Conservation (phyloP, 1,140 invertebrate genomes). For the Microplitis demolitor region DNA sequence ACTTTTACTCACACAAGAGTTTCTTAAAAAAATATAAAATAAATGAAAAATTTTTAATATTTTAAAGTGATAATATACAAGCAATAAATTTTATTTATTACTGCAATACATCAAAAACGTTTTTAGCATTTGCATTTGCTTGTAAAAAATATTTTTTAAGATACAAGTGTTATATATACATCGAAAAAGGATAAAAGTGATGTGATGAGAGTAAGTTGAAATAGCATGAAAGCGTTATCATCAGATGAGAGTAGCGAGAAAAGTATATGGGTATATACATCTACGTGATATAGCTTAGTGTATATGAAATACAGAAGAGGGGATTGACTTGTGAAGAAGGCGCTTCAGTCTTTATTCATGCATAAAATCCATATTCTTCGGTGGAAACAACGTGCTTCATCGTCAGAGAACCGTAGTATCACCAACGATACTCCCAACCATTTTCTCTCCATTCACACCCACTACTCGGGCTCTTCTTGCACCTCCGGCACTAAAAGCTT, state of each 20-base stretch:
- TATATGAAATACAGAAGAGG: neutral
- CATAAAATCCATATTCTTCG: constrained; percentile 35
- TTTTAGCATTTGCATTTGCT: no score
- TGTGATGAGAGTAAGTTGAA: no score
- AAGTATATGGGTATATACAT: neutral
- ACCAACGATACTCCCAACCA: constrained; percentile 18
- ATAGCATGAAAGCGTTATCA: no score
- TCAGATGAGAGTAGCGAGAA: neutral
- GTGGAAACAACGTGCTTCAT: constrained; percentile 30
- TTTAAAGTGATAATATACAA: neutral
- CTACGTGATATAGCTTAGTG: neutral
- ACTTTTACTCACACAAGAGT: neutral
- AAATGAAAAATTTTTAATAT: neutral
- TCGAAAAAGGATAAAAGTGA: no score
- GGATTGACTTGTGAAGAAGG: constrained; percentile 22
- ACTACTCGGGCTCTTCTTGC: neutral
- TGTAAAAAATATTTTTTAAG: no score
- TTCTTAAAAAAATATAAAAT: no score
- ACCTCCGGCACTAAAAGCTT: constrained; percentile 24
- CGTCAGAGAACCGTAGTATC: constrained; percentile 15
- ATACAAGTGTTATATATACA: no score
- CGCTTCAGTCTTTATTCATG: constrained; percentile 30
- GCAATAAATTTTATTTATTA: neutral
- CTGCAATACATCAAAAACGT: neutral
- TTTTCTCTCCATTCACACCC: neutral